phyloP scores from a whole-genome alignment of 2,797 vertebrate species.

The Hydrocynus forskahlii region DNA sequence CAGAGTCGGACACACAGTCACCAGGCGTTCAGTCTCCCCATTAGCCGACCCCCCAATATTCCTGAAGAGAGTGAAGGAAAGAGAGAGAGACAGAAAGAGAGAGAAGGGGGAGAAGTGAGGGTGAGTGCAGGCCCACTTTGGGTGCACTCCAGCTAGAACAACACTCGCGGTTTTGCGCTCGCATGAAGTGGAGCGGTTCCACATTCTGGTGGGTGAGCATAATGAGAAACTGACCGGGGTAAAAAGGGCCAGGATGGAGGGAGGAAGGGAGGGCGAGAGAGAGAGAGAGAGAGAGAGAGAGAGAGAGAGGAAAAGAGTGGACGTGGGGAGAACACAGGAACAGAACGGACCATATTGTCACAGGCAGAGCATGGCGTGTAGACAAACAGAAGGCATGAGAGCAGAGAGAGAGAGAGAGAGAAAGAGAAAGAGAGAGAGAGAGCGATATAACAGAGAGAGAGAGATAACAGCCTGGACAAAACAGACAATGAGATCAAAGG shows the following conservation, averaged over 20 bases:
- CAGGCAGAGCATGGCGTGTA: constrained; percentile 29
- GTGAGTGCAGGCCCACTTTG: constrained; percentile 80
- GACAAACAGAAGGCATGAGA: constrained; percentile 31
- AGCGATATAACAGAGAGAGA: no score
- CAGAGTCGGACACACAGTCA: constrained; percentile 51
- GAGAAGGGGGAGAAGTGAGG: constrained; percentile 71
- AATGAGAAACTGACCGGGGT: constrained; percentile 86
- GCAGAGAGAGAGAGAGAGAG: no score
- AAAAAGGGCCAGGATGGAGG: constrained; percentile 81
- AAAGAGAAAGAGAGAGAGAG: no score
- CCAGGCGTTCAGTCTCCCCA: background rate
- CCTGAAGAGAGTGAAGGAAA: constrained; percentile 22
- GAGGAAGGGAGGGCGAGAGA: constrained; percentile 71
- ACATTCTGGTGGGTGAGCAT: constrained; percentile 86
- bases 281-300: constrained; percentile 64
- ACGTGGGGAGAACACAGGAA: constrained; percentile 30
- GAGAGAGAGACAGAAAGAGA: constrained; percentile 17
- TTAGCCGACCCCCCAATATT: constrained; percentile 23
- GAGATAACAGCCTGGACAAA: background rate
- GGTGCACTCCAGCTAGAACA: constrained; percentile 82
- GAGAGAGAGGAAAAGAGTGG: constrained; percentile 50
- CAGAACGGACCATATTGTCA: constrained; percentile 44
- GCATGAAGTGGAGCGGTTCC: constrained; percentile 88
- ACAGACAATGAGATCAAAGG: background rate
- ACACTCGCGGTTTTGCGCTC: constrained; percentile 86